Base-by-base conservation (phyloP, 2,797 vertebrate species). In the Anabas testudineus region DNA sequence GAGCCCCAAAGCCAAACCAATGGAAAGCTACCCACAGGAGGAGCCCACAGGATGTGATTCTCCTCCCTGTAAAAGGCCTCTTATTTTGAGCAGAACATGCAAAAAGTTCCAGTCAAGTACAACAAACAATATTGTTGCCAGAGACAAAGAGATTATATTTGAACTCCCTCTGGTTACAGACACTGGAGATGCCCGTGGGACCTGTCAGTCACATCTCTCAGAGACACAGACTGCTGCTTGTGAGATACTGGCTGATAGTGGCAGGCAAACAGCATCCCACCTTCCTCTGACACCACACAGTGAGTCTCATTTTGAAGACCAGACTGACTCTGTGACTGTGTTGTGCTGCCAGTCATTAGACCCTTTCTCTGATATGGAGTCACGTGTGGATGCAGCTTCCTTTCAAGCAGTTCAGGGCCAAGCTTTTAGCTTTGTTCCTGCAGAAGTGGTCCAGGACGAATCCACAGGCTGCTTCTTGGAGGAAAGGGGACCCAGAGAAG, bases 11-110 rank as follows among this genome's bases (percentile, higher is more conserved):
- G 19, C 58, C 52, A 74, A 56, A n/a, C 42, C 82, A 52, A 76
- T 87, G 87, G 57, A 28, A n/a, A 80, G 56, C 36, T 71, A 74
- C 36, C 28, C 32, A 61, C 24, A 69, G n/a, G 48, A 57, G 6
- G 85, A 85, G 34, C 56, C 81, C 13, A 56, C 75, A 80, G 84
- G 86, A 78, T 78, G 67, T 46, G 76, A 70, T 55, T 71, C 56
- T 22, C 66, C 70, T 30, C 67, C 83, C 74, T 91, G 86, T 74
- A 90, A 88, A 74, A 92, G 66, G 83, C 51, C 57, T 18, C 47
- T 88, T 34, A 83, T 87, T 83, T 83, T 91, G 76, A 85, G 87
- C 81, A 77, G 30, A 34, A 74, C 47, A 7, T 55, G 56, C 39
- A 67, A 63, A 60, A 67, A 53, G 2, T 8, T 47, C 10, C 41